Evolutionary conservation across 1,140 invertebrate genomes (phyloP), one percentile per base, ranked within the genome.

Genomic region (Drosophila bifasciata): DNA sequence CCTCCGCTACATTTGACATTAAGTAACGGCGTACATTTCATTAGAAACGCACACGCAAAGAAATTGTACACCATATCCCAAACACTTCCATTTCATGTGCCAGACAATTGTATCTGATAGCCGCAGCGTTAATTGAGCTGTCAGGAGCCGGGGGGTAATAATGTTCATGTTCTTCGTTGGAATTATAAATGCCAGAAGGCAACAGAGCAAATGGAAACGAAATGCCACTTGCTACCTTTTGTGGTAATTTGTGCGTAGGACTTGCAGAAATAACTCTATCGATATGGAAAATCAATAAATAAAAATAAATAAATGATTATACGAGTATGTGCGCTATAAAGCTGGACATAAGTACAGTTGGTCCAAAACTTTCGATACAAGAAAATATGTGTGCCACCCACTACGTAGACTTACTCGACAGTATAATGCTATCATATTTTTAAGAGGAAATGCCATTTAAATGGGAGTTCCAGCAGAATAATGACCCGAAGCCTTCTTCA

Each of bases 1-100:
- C 5, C 5, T 21, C 32, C 11, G 32, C 32, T 59, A 52, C 52
- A 75, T 59, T 75, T 75, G 70, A 74, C 70, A 74, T 74, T 75
- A 53, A 72, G 28, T 57, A 72, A 39, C 44, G 57, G 44, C 40
- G 32, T 51, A 52, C 45, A 73, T 57, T 73, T 56, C 59, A 56
- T 43, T 15, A 21, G n/a, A 15, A 25, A 32, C 15, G 48, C 45
- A 36, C 59, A 57, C 68, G 40, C 59, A 51, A 55, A 48, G 49
- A 69, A 69, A 57, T 36, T 52, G 28, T 45, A 67, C 28, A 59
- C 25, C 48, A 17, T 25, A 19, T 25, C 43, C 43, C n/a, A 15
- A 19, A 6, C 61, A 6, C 57, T 39, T 25, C 46, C 39, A 16
- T 49, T 23, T 44, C 32, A 57, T 57, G 57, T 49, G 51, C 32